phyloP scores from a whole-genome alignment of 2,113 vertebrate genomes.

The Callorhinus ursinus region DNA sequence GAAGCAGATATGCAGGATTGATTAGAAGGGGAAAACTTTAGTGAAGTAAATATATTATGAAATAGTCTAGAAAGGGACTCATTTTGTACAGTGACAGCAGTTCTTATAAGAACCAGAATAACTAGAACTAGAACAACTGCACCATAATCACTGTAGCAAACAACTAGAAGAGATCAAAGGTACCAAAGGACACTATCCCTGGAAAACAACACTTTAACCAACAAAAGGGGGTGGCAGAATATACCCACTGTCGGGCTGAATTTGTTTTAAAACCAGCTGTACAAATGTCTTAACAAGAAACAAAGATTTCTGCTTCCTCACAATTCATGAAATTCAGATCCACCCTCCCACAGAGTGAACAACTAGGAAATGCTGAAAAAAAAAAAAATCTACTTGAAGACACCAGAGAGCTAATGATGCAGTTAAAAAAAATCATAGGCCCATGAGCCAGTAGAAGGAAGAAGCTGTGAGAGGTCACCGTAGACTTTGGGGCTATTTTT shows the following conservation, averaged over 20 bases:
- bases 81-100: not conserved
- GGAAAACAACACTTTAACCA: not conserved
- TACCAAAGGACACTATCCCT: not conserved
- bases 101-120: not conserved
- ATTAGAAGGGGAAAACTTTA: not conserved
- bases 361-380: not conserved
- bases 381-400: not conserved
- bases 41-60: not conserved
- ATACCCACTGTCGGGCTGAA: not conserved
- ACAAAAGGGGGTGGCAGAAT: not conserved
- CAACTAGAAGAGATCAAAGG: not conserved
- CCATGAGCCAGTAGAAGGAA: not conserved
- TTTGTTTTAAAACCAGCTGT: not conserved
- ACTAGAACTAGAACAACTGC: not conserved
- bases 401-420: not conserved
- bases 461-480: not conserved
- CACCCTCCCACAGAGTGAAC: not conserved
- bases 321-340: not conserved
- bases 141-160: not conserved
- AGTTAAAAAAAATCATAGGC: not conserved
- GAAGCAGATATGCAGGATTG: not conserved
- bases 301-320: not conserved
- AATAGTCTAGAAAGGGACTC: not conserved
- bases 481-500: not conserved
- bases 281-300: not conserved